These are phyloP conservation scores for Malurus leucopterus DNA, from an alignment of 2,797 vertebrate genomes.

Conservation along the genomic window DNA sequence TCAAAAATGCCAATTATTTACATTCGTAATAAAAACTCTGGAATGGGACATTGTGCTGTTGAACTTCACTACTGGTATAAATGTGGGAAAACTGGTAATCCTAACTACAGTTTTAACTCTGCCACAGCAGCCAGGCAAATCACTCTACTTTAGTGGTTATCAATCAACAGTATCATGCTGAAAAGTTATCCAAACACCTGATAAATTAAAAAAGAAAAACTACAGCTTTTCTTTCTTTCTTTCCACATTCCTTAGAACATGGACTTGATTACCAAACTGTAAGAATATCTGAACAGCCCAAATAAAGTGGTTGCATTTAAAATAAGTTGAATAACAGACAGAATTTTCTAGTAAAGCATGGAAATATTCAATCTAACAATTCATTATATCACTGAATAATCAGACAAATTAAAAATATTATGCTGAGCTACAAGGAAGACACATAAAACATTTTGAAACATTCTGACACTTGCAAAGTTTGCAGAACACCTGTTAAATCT, in stretches of 20 bases:
- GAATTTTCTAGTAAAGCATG: conserved; percentile 60
- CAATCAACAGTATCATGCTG: conserved; percentile 64
- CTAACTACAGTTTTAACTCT: conserved; percentile 56
- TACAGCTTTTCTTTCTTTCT: conserved; percentile 61
- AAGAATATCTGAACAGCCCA: conserved; percentile 41
- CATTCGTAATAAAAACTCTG: conserved; percentile 64
- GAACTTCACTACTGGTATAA: conserved; percentile 56
- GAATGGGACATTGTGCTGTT: conserved; percentile 75
- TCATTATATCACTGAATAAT: conserved; percentile 63
- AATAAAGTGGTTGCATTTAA: conserved; percentile 45
- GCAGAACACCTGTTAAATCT: conserved; percentile 22
- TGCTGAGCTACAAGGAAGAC: conserved; percentile 51
- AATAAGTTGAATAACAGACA: conserved; percentile 47
- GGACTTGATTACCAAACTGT: conserved; percentile 37
- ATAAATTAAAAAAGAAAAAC: conserved; percentile 54
- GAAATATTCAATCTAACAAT: conserved; percentile 50
- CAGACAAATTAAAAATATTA: conserved; percentile 50
- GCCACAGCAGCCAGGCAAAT: conserved; percentile 57
- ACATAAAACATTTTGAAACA: conserved; percentile 52
- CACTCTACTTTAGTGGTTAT: conserved; percentile 84
- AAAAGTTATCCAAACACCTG: conserved; percentile 50
- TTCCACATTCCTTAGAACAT: conserved; percentile 51
- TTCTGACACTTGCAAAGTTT: conserved; percentile 53
- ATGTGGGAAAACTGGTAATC: conserved; percentile 35
- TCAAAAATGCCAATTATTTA: conserved; percentile 77